A percentile compares a stretch with the other conserved stretches of the same genome.
Conservation (phyloP, 92 coral and sea anemone species). For the Anthopleura xanthogrammica region DNA sequence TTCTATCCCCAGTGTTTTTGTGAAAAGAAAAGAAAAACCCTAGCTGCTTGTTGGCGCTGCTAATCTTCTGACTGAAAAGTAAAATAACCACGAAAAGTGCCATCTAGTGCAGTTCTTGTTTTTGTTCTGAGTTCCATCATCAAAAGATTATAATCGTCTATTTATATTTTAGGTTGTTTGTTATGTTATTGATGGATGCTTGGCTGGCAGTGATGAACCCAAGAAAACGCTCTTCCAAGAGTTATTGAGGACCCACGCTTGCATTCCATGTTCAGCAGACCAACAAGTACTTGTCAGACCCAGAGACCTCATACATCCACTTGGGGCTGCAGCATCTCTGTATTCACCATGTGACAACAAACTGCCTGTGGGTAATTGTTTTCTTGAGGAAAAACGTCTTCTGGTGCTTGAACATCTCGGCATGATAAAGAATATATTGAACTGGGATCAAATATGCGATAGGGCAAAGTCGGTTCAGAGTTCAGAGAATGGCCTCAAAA, state of each 20-base stretch:
- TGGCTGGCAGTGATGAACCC: slow-evolving; percentile 1
- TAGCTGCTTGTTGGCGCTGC: no score
- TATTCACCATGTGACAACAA: slow-evolving; percentile 61
- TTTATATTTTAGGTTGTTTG: slow-evolving; percentile 32
- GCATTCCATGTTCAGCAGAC: slow-evolving; percentile 70
- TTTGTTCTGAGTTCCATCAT: background rate
- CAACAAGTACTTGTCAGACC: slow-evolving; percentile 49
- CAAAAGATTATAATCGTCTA: background rate
- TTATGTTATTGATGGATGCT: slow-evolving; percentile 54
- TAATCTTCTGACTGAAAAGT: no score
- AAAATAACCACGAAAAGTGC: no score
- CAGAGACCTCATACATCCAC: slow-evolving; percentile 54
- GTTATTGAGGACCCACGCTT: slow-evolving; percentile 40
- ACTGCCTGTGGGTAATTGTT: slow-evolving; percentile 70
- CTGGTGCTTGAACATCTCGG: slow-evolving; percentile 65
- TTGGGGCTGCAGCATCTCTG: slow-evolving; percentile 56
- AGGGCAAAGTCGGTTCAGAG: slow-evolving; percentile 62
- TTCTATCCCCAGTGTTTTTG: no score
- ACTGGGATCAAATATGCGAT: slow-evolving; percentile 62
- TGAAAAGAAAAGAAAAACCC: no score
- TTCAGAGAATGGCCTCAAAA: slow-evolving; percentile 30
- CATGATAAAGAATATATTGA: slow-evolving; percentile 51
- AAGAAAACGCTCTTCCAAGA: slow-evolving; percentile 21
- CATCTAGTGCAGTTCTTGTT: background rate
- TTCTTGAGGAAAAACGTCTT: slow-evolving; percentile 54